These are phyloP conservation scores for Orthonyx spaldingii DNA, from an alignment of 2,113 vertebrate species.

Conservation along the genomic window DNA sequence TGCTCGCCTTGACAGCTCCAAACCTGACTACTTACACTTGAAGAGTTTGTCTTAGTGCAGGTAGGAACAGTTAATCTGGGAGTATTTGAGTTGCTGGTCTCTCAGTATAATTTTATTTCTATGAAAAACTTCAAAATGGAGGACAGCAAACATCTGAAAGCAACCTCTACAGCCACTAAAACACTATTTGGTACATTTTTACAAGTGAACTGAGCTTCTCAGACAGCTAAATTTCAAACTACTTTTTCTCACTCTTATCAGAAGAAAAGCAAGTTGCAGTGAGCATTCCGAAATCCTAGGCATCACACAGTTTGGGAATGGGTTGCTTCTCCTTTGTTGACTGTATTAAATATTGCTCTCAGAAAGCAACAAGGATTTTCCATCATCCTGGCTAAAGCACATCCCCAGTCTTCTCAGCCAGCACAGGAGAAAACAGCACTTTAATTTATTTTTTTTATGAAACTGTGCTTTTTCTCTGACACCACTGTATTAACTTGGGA, in stretches of 20 bases:
- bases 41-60: neutral
- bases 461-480: neutral
- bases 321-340: neutral
- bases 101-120: neutral
- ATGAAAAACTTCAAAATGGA: neutral
- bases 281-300: neutral
- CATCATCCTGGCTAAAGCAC: neutral
- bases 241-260: neutral
- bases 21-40: rapidly evolving
- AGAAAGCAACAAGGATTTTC: neutral
- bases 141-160: neutral
- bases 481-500: neutral
- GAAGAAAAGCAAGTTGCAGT: neutral
- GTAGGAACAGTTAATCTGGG: neutral
- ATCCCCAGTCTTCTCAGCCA: neutral
- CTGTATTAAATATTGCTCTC: neutral
- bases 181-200: neutral
- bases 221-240: neutral
- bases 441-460: neutral
- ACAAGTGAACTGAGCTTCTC: neutral
- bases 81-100: neutral
- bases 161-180: neutral
- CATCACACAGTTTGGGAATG: neutral
- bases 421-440: neutral
- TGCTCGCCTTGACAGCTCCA: neutral